These are phyloP conservation scores for Pomacea canaliculata DNA, from an alignment of 2,888 invertebrate genomes.

Conservation along the genomic window DNA sequence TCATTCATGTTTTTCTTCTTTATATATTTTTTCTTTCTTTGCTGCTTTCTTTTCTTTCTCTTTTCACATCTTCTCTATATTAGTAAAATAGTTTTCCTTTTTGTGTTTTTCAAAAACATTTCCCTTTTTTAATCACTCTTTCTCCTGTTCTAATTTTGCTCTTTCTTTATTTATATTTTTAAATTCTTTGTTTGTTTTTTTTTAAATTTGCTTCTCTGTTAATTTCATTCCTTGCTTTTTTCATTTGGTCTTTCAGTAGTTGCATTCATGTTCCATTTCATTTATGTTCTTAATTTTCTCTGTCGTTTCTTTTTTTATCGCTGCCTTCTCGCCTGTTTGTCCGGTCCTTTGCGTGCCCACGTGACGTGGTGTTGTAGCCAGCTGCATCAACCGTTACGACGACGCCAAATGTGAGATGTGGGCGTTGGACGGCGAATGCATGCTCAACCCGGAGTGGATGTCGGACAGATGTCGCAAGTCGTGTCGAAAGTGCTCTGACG, in stretches of 20 bases:
- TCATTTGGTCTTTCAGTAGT: too few relatives aligned
- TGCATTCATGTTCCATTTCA: too few relatives aligned
- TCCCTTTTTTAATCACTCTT: neutral
- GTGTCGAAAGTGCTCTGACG: constrained; percentile 47
- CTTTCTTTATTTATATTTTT: neutral
- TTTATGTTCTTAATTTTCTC: too few relatives aligned
- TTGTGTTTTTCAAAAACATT: neutral
- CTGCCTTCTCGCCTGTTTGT: too few relatives aligned
- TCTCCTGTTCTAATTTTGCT: neutral
- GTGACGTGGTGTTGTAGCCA: constrained; percentile 17
- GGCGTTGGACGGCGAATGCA: constrained; percentile 57
- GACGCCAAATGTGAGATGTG: constrained; percentile 37
- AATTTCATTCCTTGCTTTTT: neutral
- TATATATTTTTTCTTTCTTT: neutral
- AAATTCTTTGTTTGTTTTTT: neutral
- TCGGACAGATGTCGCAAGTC: constrained; percentile 53
- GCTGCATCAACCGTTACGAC: constrained; percentile 37
- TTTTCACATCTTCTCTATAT: neutral
- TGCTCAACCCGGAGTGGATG: constrained; percentile 58
- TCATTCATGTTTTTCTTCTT: neutral
- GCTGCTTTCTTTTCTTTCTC: neutral
- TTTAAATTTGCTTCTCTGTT: neutral
- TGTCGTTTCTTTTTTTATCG: too few relatives aligned
- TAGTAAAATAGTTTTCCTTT: neutral
- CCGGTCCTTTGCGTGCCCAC: too few relatives aligned